Evolutionary conservation across 2,797 vertebrate genomes (phyloP), one percentile per base, ranked within the genome.

Genomic region (Tolypeutes matacus): DNA sequence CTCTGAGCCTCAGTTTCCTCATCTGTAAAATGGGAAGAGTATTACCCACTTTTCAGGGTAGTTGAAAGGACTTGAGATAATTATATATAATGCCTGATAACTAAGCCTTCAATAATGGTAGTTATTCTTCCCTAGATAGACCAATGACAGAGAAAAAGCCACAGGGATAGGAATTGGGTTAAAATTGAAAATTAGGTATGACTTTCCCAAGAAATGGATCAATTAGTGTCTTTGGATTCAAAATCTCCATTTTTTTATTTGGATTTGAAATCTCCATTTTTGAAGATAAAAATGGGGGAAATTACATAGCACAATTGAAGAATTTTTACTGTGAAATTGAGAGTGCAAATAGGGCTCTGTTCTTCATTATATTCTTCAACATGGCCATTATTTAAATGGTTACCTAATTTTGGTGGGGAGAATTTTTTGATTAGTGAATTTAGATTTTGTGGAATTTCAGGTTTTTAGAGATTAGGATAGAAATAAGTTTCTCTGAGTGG

Each of bases 151-250:
- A 80, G 34, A 86, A 80, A 89, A 86, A 73, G 3, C 36, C 75
- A 73, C 69, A 23, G 13, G 42, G 77, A n/a, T 17, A 62, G 53
- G 11, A 83, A 25, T 51, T 70, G 75, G 65, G 13, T 86, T 86
- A 91, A 86, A 80, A 73, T 56, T 65, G 39, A 93, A 93, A 93
- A 86, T 49, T 7, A 46, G 6, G 25, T 73, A 17, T 90, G 27
- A 86, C 72, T 90, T 80, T 70, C 46, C 25, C 7, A 86, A 56
- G 23, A 72, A 80, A 65, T 65, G 23, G 36, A 80, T 29, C 64
- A 62, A n/a, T 86, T 42, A 39, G n/a, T 20, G 5, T 82, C 42
- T 82, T 89, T 83, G 67, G 3, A 39, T 39, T 39, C 39, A 39
- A 39, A 39, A 39, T 7, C 39, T 39, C 39, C 39, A 39, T 39